Evolutionary conservation across 2,888 invertebrate genomes (phyloP).

Genomic region (Lasioglossum leucozonium): DNA sequence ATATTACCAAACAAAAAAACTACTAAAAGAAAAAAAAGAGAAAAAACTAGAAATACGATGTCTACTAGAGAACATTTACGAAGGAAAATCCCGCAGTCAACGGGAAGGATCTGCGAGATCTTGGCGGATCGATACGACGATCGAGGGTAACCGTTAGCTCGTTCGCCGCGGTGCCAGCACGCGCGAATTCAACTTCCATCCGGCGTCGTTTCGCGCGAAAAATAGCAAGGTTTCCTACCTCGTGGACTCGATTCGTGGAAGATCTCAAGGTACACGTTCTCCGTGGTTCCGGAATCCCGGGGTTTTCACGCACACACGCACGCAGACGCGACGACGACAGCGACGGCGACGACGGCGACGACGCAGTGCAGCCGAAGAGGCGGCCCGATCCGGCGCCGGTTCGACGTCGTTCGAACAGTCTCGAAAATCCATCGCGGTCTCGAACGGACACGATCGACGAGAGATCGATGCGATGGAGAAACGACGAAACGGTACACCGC

Average conservation of each 20-base stretch:
- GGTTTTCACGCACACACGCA: constrained; percentile 65
- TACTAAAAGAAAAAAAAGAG: background rate
- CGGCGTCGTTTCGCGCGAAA: constrained; percentile 3
- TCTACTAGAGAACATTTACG: no score
- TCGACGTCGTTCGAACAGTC: constrained; percentile 41
- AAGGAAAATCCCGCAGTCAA: background rate
- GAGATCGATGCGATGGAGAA: background rate
- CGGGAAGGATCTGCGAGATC: background rate
- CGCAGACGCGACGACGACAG: constrained; percentile 59
- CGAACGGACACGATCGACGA: background rate
- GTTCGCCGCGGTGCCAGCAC: constrained; percentile 8
- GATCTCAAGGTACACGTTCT: background rate
- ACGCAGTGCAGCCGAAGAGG: constrained; percentile 58
- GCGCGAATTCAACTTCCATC: constrained; percentile 25
- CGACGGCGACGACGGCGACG: constrained; percentile 38
- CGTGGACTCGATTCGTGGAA: background rate
- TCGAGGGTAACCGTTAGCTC: background rate
- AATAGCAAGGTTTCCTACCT: background rate
- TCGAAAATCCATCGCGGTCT: constrained; percentile 46
- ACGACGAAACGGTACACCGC: background rate
- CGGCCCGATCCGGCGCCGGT: constrained; percentile 42
- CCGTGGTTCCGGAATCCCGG: background rate
- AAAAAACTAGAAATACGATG: no score
- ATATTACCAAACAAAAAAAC: background rate
- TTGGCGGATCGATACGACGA: background rate